These are phyloP conservation scores for Amorpha juglandis DNA, from an alignment of 2,888 invertebrate genomes.

Conservation along the genomic window DNA sequence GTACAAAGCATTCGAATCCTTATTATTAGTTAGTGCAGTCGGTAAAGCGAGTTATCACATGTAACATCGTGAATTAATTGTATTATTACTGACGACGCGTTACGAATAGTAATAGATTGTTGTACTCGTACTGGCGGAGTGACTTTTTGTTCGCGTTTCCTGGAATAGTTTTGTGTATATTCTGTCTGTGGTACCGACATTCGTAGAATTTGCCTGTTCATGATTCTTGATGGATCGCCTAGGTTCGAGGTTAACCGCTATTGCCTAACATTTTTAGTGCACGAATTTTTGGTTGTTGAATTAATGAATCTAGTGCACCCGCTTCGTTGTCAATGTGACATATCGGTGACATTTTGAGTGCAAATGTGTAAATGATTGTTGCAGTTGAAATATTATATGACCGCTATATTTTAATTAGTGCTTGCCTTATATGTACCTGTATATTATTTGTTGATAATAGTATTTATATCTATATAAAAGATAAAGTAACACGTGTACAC, in stretches of 20 bases:
- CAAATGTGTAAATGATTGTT: too few relatives aligned
- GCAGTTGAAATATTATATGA: too few relatives aligned
- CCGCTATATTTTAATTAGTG: too few relatives aligned
- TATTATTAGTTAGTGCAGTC: conserved; percentile 4
- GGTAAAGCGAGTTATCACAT: conserved; percentile 50
- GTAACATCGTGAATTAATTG: conserved; percentile 78
- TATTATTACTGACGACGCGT: conserved; percentile 73
- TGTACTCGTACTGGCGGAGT: conserved; percentile 5
- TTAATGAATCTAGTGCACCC: background rate
- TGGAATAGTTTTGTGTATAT: conserved; percentile 41
- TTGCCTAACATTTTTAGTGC: conserved; percentile 21
- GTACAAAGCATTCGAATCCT: conserved; percentile 10
- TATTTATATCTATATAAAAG: too few relatives aligned
- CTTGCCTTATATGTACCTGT: too few relatives aligned
- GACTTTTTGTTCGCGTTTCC: conserved; percentile 37
- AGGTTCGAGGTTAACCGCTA: conserved; percentile 31
- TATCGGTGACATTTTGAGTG: background rate
- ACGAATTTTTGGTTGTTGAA: background rate
- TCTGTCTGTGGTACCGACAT: conserved; percentile 35
- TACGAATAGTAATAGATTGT: conserved; percentile 57
- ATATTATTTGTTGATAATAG: too few relatives aligned
- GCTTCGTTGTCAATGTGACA: background rate
- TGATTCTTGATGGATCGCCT: conserved; percentile 32
- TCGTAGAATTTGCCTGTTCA: conserved; percentile 35
- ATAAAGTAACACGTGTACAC: too few relatives aligned